Conservation (phyloP, 2,888 invertebrate species). For the Dasypolia templi region DNA sequence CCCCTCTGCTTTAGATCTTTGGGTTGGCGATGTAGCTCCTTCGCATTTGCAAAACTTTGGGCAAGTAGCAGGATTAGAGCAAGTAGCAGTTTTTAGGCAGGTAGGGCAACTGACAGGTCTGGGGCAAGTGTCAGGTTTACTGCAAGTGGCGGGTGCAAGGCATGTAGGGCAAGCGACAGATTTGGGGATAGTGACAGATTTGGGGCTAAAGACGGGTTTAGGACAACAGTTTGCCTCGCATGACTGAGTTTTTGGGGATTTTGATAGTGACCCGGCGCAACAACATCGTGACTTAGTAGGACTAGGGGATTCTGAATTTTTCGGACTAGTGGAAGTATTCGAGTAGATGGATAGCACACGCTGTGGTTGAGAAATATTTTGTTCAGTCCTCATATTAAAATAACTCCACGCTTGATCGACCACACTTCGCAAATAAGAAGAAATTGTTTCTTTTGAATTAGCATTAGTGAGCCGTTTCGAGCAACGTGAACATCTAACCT, state of each 20-base stretch:
- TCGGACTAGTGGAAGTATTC: not conserved
- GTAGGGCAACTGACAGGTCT: constrained; percentile 10
- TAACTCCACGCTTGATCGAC: constrained; percentile 48
- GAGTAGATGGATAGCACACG: not conserved
- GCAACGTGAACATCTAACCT: constrained; percentile 33
- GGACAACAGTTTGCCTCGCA: not conserved
- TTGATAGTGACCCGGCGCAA: not conserved
- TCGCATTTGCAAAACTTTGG: not conserved
- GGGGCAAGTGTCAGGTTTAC: not conserved
- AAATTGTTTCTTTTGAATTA: constrained; percentile 4
- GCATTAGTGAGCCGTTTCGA: constrained; percentile 10
- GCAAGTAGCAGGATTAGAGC: not conserved
- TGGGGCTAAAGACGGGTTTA: not conserved
- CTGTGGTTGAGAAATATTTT: not conserved
- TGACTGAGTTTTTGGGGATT: not conserved
- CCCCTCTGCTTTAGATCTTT: constrained; percentile 17
- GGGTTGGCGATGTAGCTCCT: not conserved
- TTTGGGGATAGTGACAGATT: not conserved
- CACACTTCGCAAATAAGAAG: constrained; percentile 27
- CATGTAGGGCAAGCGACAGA: constrained; percentile 13
- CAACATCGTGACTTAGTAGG: constrained; percentile 10
- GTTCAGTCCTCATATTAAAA: constrained; percentile 5
- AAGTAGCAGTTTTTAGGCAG: not conserved
- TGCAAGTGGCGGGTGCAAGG: not conserved
- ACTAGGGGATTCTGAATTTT: constrained; percentile 5